Conservation (phyloP, 1,140 invertebrate genomes). For the Drosophila persimilis region DNA sequence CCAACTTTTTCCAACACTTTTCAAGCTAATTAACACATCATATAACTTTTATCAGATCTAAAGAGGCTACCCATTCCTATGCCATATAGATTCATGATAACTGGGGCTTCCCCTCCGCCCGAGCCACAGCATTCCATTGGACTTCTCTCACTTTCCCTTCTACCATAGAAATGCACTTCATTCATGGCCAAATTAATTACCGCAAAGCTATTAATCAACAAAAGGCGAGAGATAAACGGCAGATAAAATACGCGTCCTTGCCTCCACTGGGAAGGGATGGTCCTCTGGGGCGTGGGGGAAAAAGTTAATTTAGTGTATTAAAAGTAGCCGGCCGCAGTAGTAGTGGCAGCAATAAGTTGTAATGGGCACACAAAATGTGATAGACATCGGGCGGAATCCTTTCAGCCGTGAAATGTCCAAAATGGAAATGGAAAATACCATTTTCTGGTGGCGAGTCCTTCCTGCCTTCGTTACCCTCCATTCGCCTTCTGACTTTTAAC, state of each 20-base stretch:
- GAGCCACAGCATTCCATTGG: background rate
- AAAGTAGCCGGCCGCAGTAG: conserved; percentile 58
- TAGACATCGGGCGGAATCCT: conserved; percentile 61
- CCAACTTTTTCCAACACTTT: background rate
- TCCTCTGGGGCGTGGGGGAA: background rate
- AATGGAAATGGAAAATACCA: conserved; percentile 62
- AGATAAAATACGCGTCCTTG: conserved; percentile 59
- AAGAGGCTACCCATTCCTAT: background rate
- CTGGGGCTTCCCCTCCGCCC: too few species aligned
- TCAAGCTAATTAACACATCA: conserved; percentile 22
- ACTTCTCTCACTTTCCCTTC: background rate
- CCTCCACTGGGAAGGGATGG: conserved; percentile 9
- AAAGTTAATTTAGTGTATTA: conserved; percentile 80
- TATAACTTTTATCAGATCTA: background rate
- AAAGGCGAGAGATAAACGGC: conserved; percentile 67
- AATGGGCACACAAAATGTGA: conserved; percentile 53
- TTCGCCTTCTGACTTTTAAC: conserved; percentile 48
- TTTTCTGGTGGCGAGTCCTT: conserved; percentile 3
- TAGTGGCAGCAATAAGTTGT: conserved; percentile 64
- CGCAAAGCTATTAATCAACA: conserved; percentile 73
- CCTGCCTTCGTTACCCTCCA: conserved; percentile 7
- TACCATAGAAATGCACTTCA: conserved; percentile 47
- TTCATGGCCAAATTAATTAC: conserved; percentile 74
- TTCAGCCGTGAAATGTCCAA: conserved; percentile 66
- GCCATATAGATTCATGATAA: too few species aligned